Percentiles rank a stretch among this genome's conserved stretches.
phyloP scores from a whole-genome alignment of 2,113 vertebrate genomes.

The Henicopernis longicauda region DNA sequence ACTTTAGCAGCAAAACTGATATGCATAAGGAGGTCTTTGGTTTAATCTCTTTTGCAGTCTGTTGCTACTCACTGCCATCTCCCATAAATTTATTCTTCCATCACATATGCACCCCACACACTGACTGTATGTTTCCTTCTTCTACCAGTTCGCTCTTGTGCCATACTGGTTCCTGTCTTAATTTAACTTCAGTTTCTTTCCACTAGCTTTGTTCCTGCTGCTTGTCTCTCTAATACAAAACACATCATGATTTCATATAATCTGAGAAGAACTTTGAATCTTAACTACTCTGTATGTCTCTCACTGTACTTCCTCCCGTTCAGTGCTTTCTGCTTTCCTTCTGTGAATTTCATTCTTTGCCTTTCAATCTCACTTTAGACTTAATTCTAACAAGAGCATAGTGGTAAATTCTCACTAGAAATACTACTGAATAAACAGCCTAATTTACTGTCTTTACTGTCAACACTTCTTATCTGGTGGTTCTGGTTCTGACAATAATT shows the following conservation, averaged over 20 bases:
- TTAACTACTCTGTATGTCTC: neutral
- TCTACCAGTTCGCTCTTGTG: neutral
- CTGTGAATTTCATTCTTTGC: neutral
- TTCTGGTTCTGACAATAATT: conserved; percentile 32
- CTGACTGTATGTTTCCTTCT: neutral
- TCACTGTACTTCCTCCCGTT: neutral
- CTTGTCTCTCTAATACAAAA: neutral
- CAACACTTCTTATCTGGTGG: neutral
- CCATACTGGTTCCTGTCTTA: neutral
- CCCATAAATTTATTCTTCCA: neutral
- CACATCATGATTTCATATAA: neutral
- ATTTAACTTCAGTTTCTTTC: neutral
- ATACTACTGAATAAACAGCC: neutral
- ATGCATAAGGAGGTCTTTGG: neutral
- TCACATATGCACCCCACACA: neutral
- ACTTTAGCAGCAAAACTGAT: neutral
- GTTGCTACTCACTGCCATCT: neutral
- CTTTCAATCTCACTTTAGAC: neutral
- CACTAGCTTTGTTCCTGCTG: neutral
- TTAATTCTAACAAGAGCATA: neutral
- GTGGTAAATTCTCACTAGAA: neutral
- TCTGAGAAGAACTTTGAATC: neutral
- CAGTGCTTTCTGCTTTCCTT: neutral
- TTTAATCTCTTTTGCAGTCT: neutral
- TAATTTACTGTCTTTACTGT: neutral